phyloP scores from a whole-genome alignment of 2,888 invertebrate species.

The Escarpia spicata region DNA sequence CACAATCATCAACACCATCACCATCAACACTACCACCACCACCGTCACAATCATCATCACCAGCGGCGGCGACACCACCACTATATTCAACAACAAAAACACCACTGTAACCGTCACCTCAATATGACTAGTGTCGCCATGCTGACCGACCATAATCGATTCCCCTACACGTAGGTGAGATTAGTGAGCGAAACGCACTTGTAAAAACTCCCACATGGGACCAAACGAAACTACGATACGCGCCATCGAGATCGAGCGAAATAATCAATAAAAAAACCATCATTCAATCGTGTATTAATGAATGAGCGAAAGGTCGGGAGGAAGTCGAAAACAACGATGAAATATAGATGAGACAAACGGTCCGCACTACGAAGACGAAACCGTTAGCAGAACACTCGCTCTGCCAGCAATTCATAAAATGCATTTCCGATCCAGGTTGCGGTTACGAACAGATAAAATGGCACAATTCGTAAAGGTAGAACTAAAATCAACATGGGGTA shows the following conservation, averaged over 20 bases:
- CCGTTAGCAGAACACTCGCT: no score
- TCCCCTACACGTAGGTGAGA: neutral
- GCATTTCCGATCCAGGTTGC: no score
- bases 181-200: neutral
- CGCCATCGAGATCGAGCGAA: neutral
- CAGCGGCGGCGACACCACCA: neutral
- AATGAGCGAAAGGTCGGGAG: neutral
- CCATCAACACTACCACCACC: constrained; percentile 13
- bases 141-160: neutral
- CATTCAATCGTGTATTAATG: no score
- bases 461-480: no score
- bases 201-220: neutral
- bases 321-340: neutral
- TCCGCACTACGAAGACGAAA: neutral
- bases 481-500: no score
- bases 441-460: no score
- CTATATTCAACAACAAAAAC: neutral
- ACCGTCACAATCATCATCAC: constrained; percentile 21
- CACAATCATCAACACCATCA: constrained; percentile 17
- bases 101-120: neutral
- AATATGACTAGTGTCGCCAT: neutral
- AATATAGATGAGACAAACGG: neutral
- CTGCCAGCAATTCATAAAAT: no score
- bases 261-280: neutral
- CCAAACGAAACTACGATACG: neutral